phyloP scores from a whole-genome alignment of 2,797 vertebrate species.

The Emys orbicularis region DNA sequence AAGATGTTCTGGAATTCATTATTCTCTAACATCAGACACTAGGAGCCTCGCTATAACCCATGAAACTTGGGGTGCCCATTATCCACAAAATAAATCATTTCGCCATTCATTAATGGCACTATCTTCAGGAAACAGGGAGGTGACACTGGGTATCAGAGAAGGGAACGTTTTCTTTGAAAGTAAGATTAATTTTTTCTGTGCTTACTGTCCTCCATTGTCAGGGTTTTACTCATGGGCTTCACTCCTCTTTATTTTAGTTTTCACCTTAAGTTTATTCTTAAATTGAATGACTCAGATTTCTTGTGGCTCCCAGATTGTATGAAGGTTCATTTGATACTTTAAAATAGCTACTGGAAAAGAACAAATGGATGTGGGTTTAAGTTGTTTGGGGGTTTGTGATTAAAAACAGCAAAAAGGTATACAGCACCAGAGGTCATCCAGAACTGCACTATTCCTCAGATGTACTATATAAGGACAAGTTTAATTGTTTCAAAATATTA shows the following conservation, averaged over 20 bases:
- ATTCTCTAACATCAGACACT: not conserved
- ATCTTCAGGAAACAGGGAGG: not conserved
- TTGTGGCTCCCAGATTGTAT: not conserved
- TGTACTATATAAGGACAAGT: not conserved
- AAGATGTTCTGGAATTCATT: not conserved
- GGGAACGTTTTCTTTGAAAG: constrained; percentile 17
- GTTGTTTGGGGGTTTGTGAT: too few species aligned
- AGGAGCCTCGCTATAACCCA: not conserved
- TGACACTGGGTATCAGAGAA: not conserved
- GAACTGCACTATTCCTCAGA: not conserved
- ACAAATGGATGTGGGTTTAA: not conserved
- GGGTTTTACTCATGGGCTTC: not conserved
- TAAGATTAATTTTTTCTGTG: constrained; percentile 28
- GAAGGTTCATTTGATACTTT: not conserved
- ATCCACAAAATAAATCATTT: not conserved
- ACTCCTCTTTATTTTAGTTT: not conserved
- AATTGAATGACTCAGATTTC: not conserved
- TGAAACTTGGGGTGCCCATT: not conserved
- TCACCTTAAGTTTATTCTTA: not conserved
- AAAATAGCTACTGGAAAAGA: not conserved
- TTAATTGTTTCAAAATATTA: not conserved
- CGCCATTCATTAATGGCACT: not conserved
- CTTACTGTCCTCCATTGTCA: not conserved
- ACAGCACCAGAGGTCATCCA: too few species aligned
- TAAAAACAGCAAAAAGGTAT: too few species aligned